These are phyloP conservation scores for Melolontha melolontha DNA, from an alignment of 2,888 invertebrate species.

Conservation along the genomic window DNA sequence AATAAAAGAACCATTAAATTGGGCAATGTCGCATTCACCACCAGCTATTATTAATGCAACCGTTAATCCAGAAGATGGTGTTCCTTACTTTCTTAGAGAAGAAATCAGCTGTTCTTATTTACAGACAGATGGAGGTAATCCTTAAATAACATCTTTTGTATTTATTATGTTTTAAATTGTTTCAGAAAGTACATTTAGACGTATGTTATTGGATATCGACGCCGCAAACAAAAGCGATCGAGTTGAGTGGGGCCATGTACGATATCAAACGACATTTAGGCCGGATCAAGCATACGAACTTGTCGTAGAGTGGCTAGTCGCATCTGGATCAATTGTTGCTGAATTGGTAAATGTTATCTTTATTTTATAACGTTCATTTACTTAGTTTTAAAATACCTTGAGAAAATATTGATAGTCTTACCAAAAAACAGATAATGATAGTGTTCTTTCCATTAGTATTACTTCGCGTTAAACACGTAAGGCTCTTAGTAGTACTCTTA, in stretches of 20 bases:
- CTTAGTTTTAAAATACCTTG: not conserved
- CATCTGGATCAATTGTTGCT: constrained; percentile 93
- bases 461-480: too few relatives aligned
- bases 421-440: too few relatives aligned
- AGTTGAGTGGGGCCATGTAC: constrained; percentile 94
- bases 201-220: constrained; percentile 89
- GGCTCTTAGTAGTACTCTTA: too few relatives aligned
- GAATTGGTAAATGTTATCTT: constrained; percentile 77
- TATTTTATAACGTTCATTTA: constrained; percentile 8
- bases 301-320: constrained; percentile 96
- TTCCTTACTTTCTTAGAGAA: constrained; percentile 73
- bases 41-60: constrained; percentile 55
- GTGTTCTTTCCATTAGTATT: too few relatives aligned
- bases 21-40: constrained; percentile 56
- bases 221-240: constrained; percentile 87
- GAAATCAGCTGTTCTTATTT: constrained; percentile 71
- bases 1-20: constrained; percentile 72
- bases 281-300: constrained; percentile 95
- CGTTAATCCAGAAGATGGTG: constrained; percentile 65
- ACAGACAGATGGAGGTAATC: constrained; percentile 63
- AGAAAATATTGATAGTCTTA: too few relatives aligned
- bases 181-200: constrained; percentile 74
- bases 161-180: constrained; percentile 29
- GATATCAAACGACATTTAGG: constrained; percentile 89
- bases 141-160: constrained; percentile 17